Percentiles rank a stretch among this genome's conserved stretches.
These are phyloP conservation scores for Helarctos malayanus DNA, from an alignment of 2,797 vertebrate species.

Conservation along the genomic window DNA sequence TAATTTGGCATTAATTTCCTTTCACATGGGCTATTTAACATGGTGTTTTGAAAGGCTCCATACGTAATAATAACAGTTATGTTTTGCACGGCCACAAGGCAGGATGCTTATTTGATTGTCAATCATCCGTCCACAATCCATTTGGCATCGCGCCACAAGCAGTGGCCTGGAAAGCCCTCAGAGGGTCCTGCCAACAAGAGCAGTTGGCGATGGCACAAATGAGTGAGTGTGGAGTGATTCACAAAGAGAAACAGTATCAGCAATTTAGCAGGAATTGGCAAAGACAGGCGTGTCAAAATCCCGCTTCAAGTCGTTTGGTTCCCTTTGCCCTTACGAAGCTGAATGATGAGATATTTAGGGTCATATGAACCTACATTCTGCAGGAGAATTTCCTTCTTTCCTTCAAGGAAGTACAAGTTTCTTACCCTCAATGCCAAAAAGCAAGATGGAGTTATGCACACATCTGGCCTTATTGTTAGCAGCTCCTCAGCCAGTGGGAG, in stretches of 20 bases:
- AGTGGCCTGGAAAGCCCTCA: conserved; percentile 32
- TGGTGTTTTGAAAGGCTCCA: conserved; percentile 68
- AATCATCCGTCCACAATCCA: conserved; percentile 61
- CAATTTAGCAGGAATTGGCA: background rate
- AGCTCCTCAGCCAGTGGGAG: background rate
- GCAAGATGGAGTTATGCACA: background rate
- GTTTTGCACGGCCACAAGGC: conserved; percentile 47
- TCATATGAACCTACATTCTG: background rate
- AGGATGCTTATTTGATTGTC: conserved; percentile 49
- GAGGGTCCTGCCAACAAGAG: conserved; percentile 44
- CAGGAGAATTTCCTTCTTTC: background rate
- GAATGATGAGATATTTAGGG: background rate
- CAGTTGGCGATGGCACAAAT: conserved; percentile 66
- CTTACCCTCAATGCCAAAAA: background rate
- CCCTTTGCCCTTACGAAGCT: background rate
- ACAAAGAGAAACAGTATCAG: conserved; percentile 40
- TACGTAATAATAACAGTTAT: conserved; percentile 63
- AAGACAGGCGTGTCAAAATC: background rate
- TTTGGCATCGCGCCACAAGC: conserved; percentile 40
- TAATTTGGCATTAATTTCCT: conserved; percentile 69
- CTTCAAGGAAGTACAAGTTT: background rate
- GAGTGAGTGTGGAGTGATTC: conserved; percentile 46
- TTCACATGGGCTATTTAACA: conserved; percentile 69
- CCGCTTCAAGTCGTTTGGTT: background rate
- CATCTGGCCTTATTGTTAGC: background rate